Evolutionary conservation across 2,888 invertebrate species (phyloP), one percentile per base, ranked within the genome.

Genomic region (Nesidiocoris tenuis): DNA sequence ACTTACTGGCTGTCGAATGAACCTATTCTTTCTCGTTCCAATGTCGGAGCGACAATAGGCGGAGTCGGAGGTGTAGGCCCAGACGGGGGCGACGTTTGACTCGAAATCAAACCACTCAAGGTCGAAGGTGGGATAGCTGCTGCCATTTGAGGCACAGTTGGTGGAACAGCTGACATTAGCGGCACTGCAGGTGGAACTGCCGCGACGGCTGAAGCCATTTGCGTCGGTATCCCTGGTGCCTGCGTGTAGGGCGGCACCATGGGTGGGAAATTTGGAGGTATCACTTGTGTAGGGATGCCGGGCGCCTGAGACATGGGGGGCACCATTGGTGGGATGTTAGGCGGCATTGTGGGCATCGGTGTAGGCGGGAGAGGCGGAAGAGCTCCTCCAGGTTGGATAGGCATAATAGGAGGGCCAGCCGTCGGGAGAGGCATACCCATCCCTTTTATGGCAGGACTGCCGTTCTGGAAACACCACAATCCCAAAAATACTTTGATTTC

Each of bases 1-100:
- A 82, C 85, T 85, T 84, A 87, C 84, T 85, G 86, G 7, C 87
- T 87, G 80, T 87, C 87, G 64, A 88, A 84, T 2, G 88, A 88
- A 22, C 87, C 87, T 18, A 87, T 85, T 79, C 88, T 85, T 79
- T 88, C 88, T 80, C 87, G 83, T 77, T 74, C 74, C 0, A 59
- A 24, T 82, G 83, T 79, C 16, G 83, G 82, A 22, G 85, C 84
- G 82, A 84, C 81, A n/a, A 83, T 82, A 19, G 77, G 78, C 56
- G 77, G 77, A 59, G 77, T 77, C 5, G 77, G 77, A 59, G 79
- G 67, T 66, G 77, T 64, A 66, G 79, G 71, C 70, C 75, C 57
- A 76, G 79, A 55, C 74, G 79, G 63, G 77, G 79, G 77, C 19
- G 77, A 70, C 1, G 77, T 63, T 56, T 76, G 77, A 1, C 72